Base-by-base conservation (phyloP, 2,888 invertebrate species). In the Gortyna flavago region DNA sequence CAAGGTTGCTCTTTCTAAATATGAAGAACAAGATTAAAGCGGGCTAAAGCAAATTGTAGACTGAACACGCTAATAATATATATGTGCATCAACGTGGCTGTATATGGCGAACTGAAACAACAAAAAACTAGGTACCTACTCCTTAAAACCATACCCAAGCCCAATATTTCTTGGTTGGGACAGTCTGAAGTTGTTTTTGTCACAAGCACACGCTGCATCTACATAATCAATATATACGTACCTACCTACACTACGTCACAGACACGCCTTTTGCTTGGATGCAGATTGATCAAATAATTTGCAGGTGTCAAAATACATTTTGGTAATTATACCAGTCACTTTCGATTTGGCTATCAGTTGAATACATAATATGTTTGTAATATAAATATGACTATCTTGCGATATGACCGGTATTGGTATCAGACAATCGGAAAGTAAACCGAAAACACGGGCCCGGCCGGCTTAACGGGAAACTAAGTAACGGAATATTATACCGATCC, bases 401-500 rank as follows among this genome's bases (percentile, higher is more conserved):
- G 48, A 65, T 69, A 72, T 64, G 21, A 64, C 35, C 54, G 44
- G 9, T 69, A 35, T 69, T 62, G 18, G 38, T 79, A 68, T 51
- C 48, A 11, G 41, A 72, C 48, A 62, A 48, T 83, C 68, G 21
- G 48, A 71, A 51, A 65, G 69, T 57, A 77, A 67, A 66, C 80
- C 66, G 44, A 73, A 72, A 75, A 61, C 44, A 48, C 54, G 32
- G 25, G 59, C 54, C 61, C 32, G 69, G 29, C 51, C 21, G 38
- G 65, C 38, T 64, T 81, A 83, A 79, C 83, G 79, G 81, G 59
- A 79, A 79, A 61, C 72, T 48, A 62, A 62, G 74, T 77, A 75
- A 81, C 78, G 70, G 79, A 61, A 72, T 73, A 69, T 79, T 67
- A 75, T 64, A 75, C 59, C 80, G 72, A 81, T 81, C 66, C 62